Evolutionary conservation across 2,888 invertebrate genomes (phyloP), one percentile per base, ranked within the genome.

Genomic region (Troilus luridus): DNA sequence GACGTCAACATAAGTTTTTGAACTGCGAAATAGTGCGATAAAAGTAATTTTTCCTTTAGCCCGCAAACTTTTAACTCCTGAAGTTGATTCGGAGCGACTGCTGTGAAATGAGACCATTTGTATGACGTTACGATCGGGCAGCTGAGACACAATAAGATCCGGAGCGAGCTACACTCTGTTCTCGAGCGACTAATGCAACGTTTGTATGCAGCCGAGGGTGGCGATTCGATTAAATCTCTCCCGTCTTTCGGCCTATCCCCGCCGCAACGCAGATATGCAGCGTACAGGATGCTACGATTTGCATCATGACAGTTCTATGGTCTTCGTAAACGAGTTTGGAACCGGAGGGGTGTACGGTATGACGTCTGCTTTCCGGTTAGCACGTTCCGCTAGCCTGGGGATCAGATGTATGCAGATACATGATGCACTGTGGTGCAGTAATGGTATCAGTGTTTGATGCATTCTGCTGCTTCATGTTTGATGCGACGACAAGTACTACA

Each of bases 121-220:
- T 56, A 85, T 85, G 85, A 58, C 56, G 41, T 8, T 77, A 77
- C 17, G 1, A 41, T 41, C 72, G 67, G 67, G 7, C 8, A 67
- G 67, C 64, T 11, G 24, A 12, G 72, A 24, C 14, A 58, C 85
- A 85, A 85, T 85, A 85, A 85, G 85, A 56, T 56, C 17, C 0
- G 21, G 77, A 14, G 12, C 7, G 85, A 85, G n/a, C n/a, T 56
- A 10, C 85, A 81, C 54, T 54, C 56, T 24, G 72, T 72, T 41
- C 72, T 27, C 72, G 0, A 56, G n/a, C 21, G 56, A 21, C 12
- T 85, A 85, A 85, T 85, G 85, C 85, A 85, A 21, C 85, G 21
- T 85, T 58, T 85, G 85, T 85, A 85, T 85, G 85, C 85, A 56
- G 85, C 56, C 56, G 21, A 21, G 85, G 85, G 12, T n/a, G 11